Evolutionary conservation across 2,888 invertebrate species (phyloP).

Genomic region (Drosophila paracracens): DNA sequence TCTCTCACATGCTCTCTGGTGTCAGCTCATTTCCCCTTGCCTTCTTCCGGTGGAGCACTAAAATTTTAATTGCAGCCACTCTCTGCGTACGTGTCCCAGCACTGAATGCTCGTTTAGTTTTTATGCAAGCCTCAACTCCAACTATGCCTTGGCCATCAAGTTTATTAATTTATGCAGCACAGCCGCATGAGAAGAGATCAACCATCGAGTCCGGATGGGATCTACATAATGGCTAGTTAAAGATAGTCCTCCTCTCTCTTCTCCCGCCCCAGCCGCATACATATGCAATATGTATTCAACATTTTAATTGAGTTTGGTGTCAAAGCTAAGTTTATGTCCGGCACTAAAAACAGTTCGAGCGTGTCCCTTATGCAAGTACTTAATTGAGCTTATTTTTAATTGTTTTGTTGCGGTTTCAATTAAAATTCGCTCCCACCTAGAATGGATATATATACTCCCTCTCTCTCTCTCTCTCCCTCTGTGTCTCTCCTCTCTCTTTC

Average conservation of each 20-base stretch:
- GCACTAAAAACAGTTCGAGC: constrained; percentile 24
- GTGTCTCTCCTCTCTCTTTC: neutral
- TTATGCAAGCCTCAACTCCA: constrained; percentile 45
- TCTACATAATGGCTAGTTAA: constrained; percentile 55
- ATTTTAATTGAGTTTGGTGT: constrained; percentile 77
- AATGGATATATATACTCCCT: neutral
- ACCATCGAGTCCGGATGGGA: constrained; percentile 15
- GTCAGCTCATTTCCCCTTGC: neutral
- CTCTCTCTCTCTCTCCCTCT: neutral
- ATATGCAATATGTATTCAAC: constrained; percentile 72
- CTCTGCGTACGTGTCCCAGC: constrained; percentile 66
- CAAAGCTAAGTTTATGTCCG: constrained; percentile 73
- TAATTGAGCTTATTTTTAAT: constrained; percentile 66
- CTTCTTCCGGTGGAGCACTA: constrained; percentile 52
- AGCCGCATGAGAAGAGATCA: constrained; percentile 18
- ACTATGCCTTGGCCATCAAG: constrained; percentile 50
- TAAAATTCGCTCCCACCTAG: constrained; percentile 67
- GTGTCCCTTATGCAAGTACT: constrained; percentile 21
- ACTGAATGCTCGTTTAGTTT: constrained; percentile 74
- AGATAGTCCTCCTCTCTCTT: constrained; percentile 34
- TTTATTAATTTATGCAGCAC: constrained; percentile 78
- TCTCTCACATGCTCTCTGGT: neutral
- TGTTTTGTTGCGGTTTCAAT: constrained; percentile 76
- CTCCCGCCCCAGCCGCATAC: constrained; percentile 33
- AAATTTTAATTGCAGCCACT: constrained; percentile 78